Conservation (phyloP, 2,888 invertebrate genomes). For the Perizoma affinitatum region DNA sequence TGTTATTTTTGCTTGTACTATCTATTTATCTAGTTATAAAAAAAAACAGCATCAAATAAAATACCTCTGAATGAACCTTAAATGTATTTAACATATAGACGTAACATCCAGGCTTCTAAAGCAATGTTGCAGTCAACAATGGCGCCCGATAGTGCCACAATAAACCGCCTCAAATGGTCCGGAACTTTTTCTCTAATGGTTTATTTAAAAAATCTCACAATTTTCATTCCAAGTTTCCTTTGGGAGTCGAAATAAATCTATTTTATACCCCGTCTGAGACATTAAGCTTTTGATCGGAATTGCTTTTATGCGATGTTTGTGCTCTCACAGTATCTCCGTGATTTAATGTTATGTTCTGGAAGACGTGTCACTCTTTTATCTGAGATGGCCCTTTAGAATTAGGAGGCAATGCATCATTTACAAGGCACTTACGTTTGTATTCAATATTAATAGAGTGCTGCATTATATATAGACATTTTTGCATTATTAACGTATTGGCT, state of each 20-base stretch:
- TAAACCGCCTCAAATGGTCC: constrained; percentile 80
- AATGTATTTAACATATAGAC: constrained; percentile 26
- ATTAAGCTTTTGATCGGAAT: constrained; percentile 78
- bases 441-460: constrained; percentile 46
- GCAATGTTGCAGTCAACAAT: constrained; percentile 71
- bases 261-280: constrained; percentile 75
- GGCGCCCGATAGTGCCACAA: constrained; percentile 75
- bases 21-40: too few relatives aligned
- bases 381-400: constrained; percentile 47
- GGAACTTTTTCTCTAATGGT: constrained; percentile 83
- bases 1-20: too few relatives aligned
- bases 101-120: constrained; percentile 45
- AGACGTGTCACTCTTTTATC: constrained; percentile 60
- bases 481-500: constrained; percentile 14
- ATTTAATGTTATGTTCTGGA: constrained; percentile 72
- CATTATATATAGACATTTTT: constrained; percentile 2
- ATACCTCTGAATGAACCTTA: not conserved
- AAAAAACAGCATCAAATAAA: too few relatives aligned
- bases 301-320: constrained; percentile 81
- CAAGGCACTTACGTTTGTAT: constrained; percentile 47
- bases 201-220: constrained; percentile 81
- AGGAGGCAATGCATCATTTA: constrained; percentile 47
- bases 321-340: constrained; percentile 69
- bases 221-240: constrained; percentile 79
- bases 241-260: constrained; percentile 71